These are phyloP conservation scores for Bombus sylvicola DNA, from an alignment of 1,140 invertebrate genomes.

Conservation along the genomic window DNA sequence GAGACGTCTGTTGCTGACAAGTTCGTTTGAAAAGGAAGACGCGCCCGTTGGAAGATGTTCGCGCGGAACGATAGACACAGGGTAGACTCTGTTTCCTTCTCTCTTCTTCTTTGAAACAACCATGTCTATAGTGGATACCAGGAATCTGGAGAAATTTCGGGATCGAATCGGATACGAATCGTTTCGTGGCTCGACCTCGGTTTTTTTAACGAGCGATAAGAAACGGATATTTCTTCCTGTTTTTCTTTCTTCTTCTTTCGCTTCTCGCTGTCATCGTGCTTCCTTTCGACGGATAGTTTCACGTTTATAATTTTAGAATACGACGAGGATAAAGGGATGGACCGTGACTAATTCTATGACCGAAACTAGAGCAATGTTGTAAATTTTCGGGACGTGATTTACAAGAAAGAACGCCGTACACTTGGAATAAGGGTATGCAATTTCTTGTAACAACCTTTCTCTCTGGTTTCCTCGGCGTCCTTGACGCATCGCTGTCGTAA, in stretches of 20 bases:
- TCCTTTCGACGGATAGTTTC: background rate
- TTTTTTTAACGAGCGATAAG: constrained; percentile 1
- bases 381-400: constrained; percentile 60
- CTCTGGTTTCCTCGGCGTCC: background rate
- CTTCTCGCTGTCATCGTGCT: background rate
- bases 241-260: background rate
- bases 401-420: background rate
- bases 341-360: constrained; percentile 30
- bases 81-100: background rate
- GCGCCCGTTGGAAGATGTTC: background rate
- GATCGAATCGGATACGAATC: background rate
- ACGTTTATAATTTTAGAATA: background rate
- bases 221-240: background rate
- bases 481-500: constrained; percentile 51
- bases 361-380: constrained; percentile 68
- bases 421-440: constrained; percentile 49
- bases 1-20: constrained; percentile 42
- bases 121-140: background rate
- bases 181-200: background rate
- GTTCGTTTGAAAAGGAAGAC: constrained; percentile 22
- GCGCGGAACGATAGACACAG: background rate
- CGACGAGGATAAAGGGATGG: background rate
- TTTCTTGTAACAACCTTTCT: constrained; percentile 45
- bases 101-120: background rate
- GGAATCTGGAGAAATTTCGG: background rate